Evolutionary conservation across 2,888 invertebrate species (phyloP), one percentile per base, ranked within the genome.

Genomic region (Leucophenga montana): DNA sequence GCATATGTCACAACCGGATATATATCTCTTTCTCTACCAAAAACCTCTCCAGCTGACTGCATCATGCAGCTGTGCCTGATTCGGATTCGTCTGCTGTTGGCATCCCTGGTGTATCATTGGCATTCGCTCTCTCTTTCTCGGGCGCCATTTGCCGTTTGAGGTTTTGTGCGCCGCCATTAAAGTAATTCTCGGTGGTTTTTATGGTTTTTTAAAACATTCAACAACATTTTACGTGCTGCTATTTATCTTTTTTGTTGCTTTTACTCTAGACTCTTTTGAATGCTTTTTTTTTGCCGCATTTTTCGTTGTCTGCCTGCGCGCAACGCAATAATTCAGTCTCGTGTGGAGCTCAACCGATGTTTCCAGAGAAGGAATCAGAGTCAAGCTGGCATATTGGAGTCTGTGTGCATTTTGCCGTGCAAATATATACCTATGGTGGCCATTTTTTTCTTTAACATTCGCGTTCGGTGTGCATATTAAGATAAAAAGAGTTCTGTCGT

Each of bases 191-290:
- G 79, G 84, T 75, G 81, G 84, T 82, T 82, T 84, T 82, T 84
- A 82, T 82, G 84, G 81, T 84, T 82, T 84, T 81, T 82, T 82
- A 82, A 82, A 82, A 82, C 82, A 82, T 82, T 83, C 82, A 84
- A 83, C 82, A 84, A 75, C 83, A 81, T 82, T 82, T 82, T 84
- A 82, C 81, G 84, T 82, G 83, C 83, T 84, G 84, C 83, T 80
- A 84, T 82, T 82, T 82, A 82, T 82, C 81, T 84, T 84, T 84
- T 82, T 44, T 56, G 3, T 39, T 39, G 1, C 9, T 39, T n/a
- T 33, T 50, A 5, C 59, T 61, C 62, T 66, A n/a, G 46, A 22
- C 48, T 61, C 9, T 20, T 68, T 70, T 71, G 72, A 16, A 11
- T 50, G 5, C 50, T 62, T 46, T 44, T 62, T 33, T 53, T 73